These are phyloP conservation scores for Pseudomyrmex cubaensis DNA, from an alignment of 1,140 invertebrate species.

Conservation along the genomic window DNA sequence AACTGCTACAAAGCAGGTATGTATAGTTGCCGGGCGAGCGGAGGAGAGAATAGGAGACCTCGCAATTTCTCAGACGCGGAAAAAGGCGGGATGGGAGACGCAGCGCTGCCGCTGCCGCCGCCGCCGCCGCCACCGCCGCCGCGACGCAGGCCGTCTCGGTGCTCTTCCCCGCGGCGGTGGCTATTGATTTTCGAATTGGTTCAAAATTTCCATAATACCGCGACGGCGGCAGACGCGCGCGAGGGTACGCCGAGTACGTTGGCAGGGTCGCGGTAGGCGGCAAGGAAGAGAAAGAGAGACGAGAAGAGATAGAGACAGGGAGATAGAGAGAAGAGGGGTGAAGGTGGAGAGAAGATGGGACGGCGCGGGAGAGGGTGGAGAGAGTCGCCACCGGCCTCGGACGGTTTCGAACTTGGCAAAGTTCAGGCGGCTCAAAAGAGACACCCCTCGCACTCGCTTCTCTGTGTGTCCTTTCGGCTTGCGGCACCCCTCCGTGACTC, in stretches of 20 bases:
- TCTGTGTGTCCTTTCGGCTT: conserved; percentile 57
- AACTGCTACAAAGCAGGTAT: conserved; percentile 27
- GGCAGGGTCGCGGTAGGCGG: conserved; percentile 51
- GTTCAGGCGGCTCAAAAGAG: conserved; percentile 77
- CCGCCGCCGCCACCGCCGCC: background rate
- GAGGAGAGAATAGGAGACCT: conserved; percentile 12
- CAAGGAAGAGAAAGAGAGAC: conserved; percentile 23
- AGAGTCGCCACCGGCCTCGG: conserved; percentile 69
- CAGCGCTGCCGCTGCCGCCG: conserved; percentile 59
- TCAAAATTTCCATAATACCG: conserved; percentile 84
- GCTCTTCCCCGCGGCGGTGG: conserved; percentile 74
- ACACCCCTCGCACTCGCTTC: conserved; percentile 62
- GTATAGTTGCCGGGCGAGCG: background rate
- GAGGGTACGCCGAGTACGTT: conserved; percentile 64
- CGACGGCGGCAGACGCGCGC: conserved; percentile 65
- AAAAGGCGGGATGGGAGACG: conserved; percentile 48
- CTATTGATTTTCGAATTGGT: conserved; percentile 85
- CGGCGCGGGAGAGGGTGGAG: conserved; percentile 43
- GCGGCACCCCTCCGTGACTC: conserved; percentile 67
- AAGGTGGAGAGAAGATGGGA: conserved; percentile 23
- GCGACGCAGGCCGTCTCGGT: conserved; percentile 73
- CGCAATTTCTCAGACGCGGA: conserved; percentile 51
- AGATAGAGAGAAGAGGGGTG: conserved; percentile 29
- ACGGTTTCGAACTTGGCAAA: conserved; percentile 78
- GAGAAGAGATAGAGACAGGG: background rate